phyloP scores from a whole-genome alignment of 2,797 vertebrate species.

The Phalanger gymnotis region DNA sequence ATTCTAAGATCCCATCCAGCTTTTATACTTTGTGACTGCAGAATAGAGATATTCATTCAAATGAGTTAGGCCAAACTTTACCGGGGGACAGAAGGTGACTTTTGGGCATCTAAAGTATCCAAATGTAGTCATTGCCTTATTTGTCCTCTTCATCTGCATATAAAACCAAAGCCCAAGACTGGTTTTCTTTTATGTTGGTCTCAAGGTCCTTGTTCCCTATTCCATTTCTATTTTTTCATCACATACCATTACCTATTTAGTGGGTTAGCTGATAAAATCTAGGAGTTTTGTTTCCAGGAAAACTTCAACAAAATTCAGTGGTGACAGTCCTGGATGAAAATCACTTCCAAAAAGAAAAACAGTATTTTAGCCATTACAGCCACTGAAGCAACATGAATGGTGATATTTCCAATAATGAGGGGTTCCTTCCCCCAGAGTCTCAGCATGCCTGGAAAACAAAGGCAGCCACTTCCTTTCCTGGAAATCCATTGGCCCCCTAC shows the following conservation, averaged over 20 bases:
- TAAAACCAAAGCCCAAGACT: too few relatives aligned
- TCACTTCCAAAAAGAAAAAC: not conserved
- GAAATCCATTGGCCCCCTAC: not conserved
- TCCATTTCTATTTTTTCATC: not conserved
- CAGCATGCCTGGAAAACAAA: not conserved
- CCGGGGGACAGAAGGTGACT: too few relatives aligned
- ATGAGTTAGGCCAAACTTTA: too few relatives aligned
- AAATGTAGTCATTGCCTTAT: too few relatives aligned
- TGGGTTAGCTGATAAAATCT: not conserved
- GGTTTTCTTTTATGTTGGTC: too few relatives aligned
- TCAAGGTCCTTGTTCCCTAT: not conserved
- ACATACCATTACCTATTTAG: not conserved
- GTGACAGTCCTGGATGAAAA: constrained; percentile 2
- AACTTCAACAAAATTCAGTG: constrained; percentile 15
- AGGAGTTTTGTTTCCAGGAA: constrained; percentile 36
- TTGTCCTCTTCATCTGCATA: too few relatives aligned
- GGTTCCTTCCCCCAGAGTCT: constrained; percentile 10
- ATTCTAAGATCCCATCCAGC: too few relatives aligned
- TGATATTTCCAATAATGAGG: constrained; percentile 24
- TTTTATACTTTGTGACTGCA: too few relatives aligned
- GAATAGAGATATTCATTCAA: too few relatives aligned
- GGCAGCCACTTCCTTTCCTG: not conserved
- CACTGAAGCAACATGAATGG: not conserved
- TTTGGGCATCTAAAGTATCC: too few relatives aligned
- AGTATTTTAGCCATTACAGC: not conserved